Evolutionary conservation across 1,140 invertebrate genomes (phyloP), one percentile per base, ranked within the genome.

Genomic region (Camponotus vicinus): DNA sequence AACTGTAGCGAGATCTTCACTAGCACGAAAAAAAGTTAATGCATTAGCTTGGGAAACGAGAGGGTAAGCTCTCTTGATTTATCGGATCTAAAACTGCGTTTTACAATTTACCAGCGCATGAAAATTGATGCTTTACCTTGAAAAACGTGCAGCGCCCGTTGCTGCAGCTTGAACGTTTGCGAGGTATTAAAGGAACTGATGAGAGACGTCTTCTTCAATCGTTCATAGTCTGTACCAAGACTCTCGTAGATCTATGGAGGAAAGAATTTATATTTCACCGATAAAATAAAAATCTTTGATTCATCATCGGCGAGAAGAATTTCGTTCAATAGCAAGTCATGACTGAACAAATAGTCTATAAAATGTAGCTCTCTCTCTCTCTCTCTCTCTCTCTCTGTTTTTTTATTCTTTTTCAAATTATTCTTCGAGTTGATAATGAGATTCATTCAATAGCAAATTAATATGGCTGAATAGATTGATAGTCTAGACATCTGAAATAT

Each of bases 111-210:
- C 27, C 32, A 34, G 79, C 69, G 79, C 32, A 83, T 83, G 57
- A 83, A 83, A 75, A 83, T 83, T 63, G 79, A 71, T 66, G 55
- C 15, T 45, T 94, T 94, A 97, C 97, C 97, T 95, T 96, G 95
- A 93, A 97, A 98, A 55, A 99, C 99, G 93, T 99, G 99, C 15
- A 97, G 94, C 2, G 98, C 98, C 88, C 99, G 96, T 91, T 99
- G 97, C 86, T 96, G 95, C 6, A 99, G 95, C 93, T 98, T 97
- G 94, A 99, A 99, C 82, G 95, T 95, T 83, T 96, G 93, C 67
- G 97, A 95, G 88, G 97, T 93, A 85, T 95, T 96, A 27, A 97
- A 98, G 90, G 98, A 97, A 75, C 95, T 93, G 75, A 97, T 97
- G 18, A 98, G 95, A 77, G 96, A 97, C 75, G 95, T 93, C 63